Conservation (phyloP, 2,113 vertebrate species). For the Scalopus aquaticus region DNA sequence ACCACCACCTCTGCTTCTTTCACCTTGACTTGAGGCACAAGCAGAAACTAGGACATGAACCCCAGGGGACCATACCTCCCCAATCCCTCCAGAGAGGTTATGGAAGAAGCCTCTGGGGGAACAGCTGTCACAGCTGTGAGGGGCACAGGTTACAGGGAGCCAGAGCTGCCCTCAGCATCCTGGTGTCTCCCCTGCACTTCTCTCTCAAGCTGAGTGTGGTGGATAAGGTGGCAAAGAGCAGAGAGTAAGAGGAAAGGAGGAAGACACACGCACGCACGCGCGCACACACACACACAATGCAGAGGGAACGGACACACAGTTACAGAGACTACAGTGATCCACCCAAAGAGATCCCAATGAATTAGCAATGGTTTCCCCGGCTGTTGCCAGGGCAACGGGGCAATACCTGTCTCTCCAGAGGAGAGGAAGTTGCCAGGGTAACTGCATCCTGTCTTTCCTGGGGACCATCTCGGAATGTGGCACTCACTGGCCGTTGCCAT, state of each 20-base stretch:
- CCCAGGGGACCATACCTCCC: conserved; percentile 49
- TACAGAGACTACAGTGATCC: neutral
- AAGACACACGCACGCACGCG: neutral
- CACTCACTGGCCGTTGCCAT: conserved; percentile 84
- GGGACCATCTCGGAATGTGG: conserved; percentile 84
- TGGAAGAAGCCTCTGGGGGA: neutral
- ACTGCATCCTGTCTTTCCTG: conserved; percentile 84
- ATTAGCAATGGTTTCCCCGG: conserved; percentile 59
- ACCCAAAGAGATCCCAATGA: conserved; percentile 50
- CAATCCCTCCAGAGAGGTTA: conserved; percentile 49
- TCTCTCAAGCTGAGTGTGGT: neutral
- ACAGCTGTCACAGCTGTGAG: neutral
- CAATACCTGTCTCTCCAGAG: conserved; percentile 81
- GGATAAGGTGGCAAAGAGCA: neutral
- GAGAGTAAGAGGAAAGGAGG: neutral
- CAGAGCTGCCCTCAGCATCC: neutral
- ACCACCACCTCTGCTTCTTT: neutral
- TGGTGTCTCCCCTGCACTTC: neutral
- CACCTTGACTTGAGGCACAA: conserved; percentile 41
- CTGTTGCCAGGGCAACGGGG: conserved; percentile 79
- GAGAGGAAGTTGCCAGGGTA: conserved; percentile 83
- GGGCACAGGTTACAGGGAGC: neutral
- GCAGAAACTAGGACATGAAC: conserved; percentile 59
- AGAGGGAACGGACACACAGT: conserved; percentile 4
- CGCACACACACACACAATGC: neutral